Base-by-base conservation (phyloP, 1,140 invertebrate species). In the Charaxes varanes region DNA sequence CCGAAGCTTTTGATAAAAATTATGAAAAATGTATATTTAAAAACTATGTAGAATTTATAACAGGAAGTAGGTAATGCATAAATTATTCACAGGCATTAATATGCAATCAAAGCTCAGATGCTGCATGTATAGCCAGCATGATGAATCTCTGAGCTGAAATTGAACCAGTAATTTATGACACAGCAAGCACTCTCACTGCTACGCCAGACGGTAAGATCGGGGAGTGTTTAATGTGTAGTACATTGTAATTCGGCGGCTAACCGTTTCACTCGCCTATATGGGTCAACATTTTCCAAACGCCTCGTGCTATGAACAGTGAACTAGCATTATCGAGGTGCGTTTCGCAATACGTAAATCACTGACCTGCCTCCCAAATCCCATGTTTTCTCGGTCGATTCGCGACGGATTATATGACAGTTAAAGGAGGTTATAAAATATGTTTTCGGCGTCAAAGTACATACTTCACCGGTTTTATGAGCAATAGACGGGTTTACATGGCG, bases 231-330 rank as follows among this genome's bases (percentile, higher is more conserved):
- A 49, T 57, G 49, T 68, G 32, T 44, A 32, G 49, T 45, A 54
- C 49, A 57, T 50, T 59, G 58, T 63, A 60, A 52, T 53, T 41
- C 49, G 45, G 26, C n/a, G 26, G 40, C 44, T 40, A 43, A 44
- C 48, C 30, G 52, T 47, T 44, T 37, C 47, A 45, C 46, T 41
- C 47, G 21, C 23, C 24, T 53, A 70, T 69, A 63, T 78, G 66
- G 70, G 73, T 78, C 73, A 70, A 74, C 70, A 78, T 59, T 78
- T 68, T 70, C 70, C 70, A 73, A 74, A 68, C 59, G 64, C 62
- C 63, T 53, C 51, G 52, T 46, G 41, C 67, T 56, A 65, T 62
- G 62, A 57, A 60, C 65, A 62, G 60, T 53, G 52, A 52, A n/a
- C n/a, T n/a, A n/a, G 43, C 28, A 44, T 50, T 53, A 59, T 53